Base-by-base conservation (phyloP, 2,797 vertebrate species). In the Hydrocynus forskahlii region DNA sequence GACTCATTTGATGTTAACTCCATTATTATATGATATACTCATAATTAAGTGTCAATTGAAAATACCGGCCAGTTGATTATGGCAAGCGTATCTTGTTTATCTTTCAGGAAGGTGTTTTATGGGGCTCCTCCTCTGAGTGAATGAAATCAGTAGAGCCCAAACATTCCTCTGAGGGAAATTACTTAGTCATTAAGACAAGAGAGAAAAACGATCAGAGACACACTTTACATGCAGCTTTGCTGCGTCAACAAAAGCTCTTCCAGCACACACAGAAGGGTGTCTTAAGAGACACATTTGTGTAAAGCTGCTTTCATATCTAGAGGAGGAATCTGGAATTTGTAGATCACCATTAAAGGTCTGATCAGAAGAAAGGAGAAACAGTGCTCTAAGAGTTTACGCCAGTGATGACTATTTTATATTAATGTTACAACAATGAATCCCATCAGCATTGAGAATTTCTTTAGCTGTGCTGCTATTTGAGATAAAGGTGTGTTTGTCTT, bases 171-270 rank as follows among this genome's bases (percentile, higher is more conserved):
- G 60, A 63, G 62, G 67, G 72, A 76, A 81, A 76, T 76, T 66
- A 83, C 72, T 75, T 75, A 43, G 8, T 17, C 45, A 62, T 60
- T 70, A 66, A 73, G 38, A 66, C 55, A 77, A 45, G 29, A 66
- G 43, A 64, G 63, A 25, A 81, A 87, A 80, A 66, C 52, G 78
- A 19, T 70, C 83, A 82, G 43, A 45, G 76, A 83, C 17, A 64
- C 77, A 75, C 23, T 81, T 85, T 85, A 86, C 86, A 90, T 91
- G 84, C 87, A 87, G 85, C 55, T 83, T 87, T 80, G 88, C 87
- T 87, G 87, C 87, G 81, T 87, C 85, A 87, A 87, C 88, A 90
- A 86, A 88, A 87, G 86, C 88, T 88, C 85, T 87, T 87, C 68
- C 81, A 72, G 86, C 66, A 81, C 84, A 86, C 85, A 88, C 84